These are phyloP conservation scores for Macrostomum cliftonense DNA, from an alignment of 2,888 invertebrate species.

Conservation along the genomic window DNA sequence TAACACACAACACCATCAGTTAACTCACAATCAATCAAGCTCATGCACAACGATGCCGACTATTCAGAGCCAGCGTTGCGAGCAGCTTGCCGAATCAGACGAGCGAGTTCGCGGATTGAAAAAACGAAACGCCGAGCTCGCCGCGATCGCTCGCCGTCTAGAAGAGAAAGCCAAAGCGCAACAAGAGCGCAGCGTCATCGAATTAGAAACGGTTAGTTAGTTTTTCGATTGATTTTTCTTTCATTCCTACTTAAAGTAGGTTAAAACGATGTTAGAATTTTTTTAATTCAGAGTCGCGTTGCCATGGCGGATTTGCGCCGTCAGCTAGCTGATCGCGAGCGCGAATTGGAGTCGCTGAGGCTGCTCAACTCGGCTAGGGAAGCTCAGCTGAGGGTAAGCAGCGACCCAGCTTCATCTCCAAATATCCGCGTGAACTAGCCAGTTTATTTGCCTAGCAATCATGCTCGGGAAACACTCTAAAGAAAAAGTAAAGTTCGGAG, in stretches of 20 bases:
- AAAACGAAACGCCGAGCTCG: conserved; percentile 37
- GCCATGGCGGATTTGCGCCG: neutral
- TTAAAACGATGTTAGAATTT: too few species aligned
- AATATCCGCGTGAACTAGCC: too few species aligned
- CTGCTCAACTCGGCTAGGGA: neutral
- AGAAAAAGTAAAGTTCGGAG: too few species aligned
- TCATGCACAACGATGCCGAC: too few species aligned
- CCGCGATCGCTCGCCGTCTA: conserved; percentile 34
- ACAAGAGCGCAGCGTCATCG: conserved; percentile 18
- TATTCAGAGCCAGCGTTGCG: too few species aligned
- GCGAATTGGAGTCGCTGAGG: neutral
- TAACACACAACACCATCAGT: too few species aligned
- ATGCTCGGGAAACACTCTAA: too few species aligned
- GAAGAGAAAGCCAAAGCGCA: conserved; percentile 37
- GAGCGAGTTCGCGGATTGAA: conserved; percentile 36
- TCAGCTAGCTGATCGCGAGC: neutral
- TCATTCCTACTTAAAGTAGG: neutral
- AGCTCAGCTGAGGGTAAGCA: neutral
- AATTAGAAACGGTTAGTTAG: neutral
- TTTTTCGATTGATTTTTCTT: too few species aligned
- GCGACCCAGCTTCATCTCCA: too few species aligned
- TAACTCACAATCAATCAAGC: too few species aligned
- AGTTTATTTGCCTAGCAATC: too few species aligned
- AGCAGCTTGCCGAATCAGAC: conserved; percentile 16
- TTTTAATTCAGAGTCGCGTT: too few species aligned